Percentiles rank a stretch among this genome's conserved stretches.
Conservation (phyloP, 2,113 vertebrate species). For the Dasyornis broadbenti region DNA sequence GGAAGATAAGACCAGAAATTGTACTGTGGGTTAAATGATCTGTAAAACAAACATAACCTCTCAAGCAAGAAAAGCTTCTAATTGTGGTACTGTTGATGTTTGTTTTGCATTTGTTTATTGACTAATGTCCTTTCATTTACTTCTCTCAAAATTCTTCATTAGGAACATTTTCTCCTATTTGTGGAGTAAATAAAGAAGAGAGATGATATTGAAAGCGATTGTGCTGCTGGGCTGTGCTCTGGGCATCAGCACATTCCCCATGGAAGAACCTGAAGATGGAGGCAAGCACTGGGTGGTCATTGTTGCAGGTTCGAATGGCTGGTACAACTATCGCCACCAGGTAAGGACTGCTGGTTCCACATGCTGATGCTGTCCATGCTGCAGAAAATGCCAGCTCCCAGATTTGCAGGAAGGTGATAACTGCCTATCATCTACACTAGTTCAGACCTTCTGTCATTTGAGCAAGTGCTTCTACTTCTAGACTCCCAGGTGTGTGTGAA, state of each 20-base stretch:
- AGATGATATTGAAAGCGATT: constrained; percentile 65
- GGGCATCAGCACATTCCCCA: constrained; percentile 28
- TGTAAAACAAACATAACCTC: not conserved
- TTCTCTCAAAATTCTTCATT: constrained; percentile 14
- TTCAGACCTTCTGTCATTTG: not conserved
- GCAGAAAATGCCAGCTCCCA: not conserved
- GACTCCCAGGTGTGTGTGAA: not conserved
- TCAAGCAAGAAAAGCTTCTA: not conserved
- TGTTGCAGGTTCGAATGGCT: constrained; percentile 89
- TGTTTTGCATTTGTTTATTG: not conserved
- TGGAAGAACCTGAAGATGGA: constrained; percentile 66
- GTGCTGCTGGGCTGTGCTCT: constrained; percentile 68
- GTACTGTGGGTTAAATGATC: not conserved
- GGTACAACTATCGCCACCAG: constrained; percentile 98
- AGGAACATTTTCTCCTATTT: not conserved
- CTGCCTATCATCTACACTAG: not conserved
- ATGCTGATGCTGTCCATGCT: not conserved
- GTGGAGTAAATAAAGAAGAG: not conserved
- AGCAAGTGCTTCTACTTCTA: not conserved
- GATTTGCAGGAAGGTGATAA: not conserved
- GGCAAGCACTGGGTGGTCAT: constrained; percentile 96
- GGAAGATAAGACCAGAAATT: not conserved
- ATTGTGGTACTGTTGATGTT: not conserved
- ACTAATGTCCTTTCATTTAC: not conserved
- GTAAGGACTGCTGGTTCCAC: constrained; percentile 55